Evolutionary conservation across 2,113 vertebrate species (phyloP), one percentile per base, ranked within the genome.

Genomic region (Alectura lathami): DNA sequence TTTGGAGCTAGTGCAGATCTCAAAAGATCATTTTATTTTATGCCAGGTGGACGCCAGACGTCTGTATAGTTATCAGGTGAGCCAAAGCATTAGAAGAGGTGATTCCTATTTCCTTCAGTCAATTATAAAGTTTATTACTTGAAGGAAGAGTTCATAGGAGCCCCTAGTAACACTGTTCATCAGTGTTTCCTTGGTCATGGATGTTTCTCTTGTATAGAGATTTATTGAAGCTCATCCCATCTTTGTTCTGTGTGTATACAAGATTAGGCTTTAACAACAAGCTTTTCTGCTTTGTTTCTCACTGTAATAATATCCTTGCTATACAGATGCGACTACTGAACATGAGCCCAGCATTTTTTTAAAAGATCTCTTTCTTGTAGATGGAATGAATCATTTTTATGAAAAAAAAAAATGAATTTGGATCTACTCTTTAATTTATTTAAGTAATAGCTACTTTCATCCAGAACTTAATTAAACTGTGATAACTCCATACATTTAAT

Each of bases 341-440:
- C 4, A 5, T 11, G 8, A 83, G 7, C 20, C 30, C 29, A 57
- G 16, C 66, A n/a, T 57, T 85, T 3, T 89, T 85, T 64, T 80
- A 96, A 56, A 95, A 92, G 32, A 38, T 8, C 22, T 80, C 77
- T 91, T 96, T 95, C 72, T 95, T 91, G 16, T 20, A 91, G 56
- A 62, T 27, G 60, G 56, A 76, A 76, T 80, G 43, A 17, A 54
- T 26, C 1, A 34, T 42, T 88, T 82, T 83, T 50, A 66, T 32
- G 24, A 8, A 30, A 34, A 36, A 69, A 50, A 10, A 13, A n/a
- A 32, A 36, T 50, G 36, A 6, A 45, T 72, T 70, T 45, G 18
- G 6, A 75, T 51, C 48, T 77, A 75, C 27, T n/a, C 38, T 90
- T 92, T 79, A 86, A 95, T 96, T 93, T 92, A 38, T 11, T 53